Evolutionary conservation across 2,888 invertebrate genomes (phyloP).

Genomic region (Lottia scabra): DNA sequence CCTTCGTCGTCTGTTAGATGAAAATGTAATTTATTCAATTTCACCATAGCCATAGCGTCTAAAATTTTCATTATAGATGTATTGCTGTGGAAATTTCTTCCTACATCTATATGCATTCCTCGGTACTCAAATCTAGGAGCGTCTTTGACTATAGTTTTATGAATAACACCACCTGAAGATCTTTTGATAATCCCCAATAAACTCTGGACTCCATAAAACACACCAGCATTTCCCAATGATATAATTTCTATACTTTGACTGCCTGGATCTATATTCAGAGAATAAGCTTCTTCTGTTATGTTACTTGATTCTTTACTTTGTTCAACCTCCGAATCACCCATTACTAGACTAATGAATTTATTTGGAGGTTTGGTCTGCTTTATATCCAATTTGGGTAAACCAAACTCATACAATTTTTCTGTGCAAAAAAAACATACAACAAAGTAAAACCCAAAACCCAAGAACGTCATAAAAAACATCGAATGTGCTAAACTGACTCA

Average conservation of each 20-base stretch:
- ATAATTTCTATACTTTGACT: conserved; percentile 29
- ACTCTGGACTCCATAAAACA: conserved; percentile 38
- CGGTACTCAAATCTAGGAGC: conserved; percentile 47
- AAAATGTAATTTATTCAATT: conserved; percentile 64
- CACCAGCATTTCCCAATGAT: conserved; percentile 19
- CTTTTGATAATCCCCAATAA: conserved; percentile 26
- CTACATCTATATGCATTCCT: conserved; percentile 53
- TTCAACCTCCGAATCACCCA: conserved; percentile 10
- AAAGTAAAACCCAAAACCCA: too few relatives aligned
- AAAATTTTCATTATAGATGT: conserved; percentile 48
- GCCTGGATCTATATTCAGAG: conserved; percentile 27
- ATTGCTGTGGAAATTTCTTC: conserved; percentile 56
- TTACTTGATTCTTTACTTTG: neutral
- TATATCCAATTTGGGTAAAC: neutral
- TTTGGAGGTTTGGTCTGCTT: neutral
- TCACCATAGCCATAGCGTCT: conserved; percentile 64
- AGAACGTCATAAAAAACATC: too few relatives aligned
- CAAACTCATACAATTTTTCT: too few relatives aligned
- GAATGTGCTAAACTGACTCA: too few relatives aligned
- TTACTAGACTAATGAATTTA: conserved; percentile 12
- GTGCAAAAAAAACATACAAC: too few relatives aligned
- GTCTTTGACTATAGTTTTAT: conserved; percentile 34
- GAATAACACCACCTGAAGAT: conserved; percentile 28
- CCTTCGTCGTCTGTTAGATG: conserved; percentile 67
- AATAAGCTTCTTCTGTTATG: conserved; percentile 34